Base-by-base conservation (phyloP, 2,113 vertebrate species). In the Cinclus cinclus region DNA sequence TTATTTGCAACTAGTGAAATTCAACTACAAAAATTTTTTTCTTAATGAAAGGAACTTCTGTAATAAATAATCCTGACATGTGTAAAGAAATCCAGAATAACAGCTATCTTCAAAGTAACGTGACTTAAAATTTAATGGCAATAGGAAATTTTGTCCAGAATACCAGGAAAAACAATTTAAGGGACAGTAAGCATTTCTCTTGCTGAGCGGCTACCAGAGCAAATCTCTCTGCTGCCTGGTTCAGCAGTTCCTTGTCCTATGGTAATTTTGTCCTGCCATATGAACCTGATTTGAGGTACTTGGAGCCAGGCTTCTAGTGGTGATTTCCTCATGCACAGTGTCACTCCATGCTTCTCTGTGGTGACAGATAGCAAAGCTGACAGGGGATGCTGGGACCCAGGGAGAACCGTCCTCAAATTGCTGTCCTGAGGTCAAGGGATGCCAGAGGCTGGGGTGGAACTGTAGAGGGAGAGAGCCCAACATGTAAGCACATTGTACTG, bases 1-100 rank as follows among this genome's bases (percentile, higher is more conserved):
- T 85, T 85, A 85, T 56, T 85, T 88, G 68, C 60, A 95, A 87
- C 60, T 90, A 73, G 27, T 83, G 63, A 86, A 81, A 94, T 53
- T 47, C 44, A 90, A 39, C 64, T 68, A 68, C 74, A 86, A 94
- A 89, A 83, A 49, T n/a, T 46, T 6, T 67, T 84, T 91, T 70
- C 63, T 83, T 83, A 93, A 83, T 49, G 30, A 88, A 94, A 92
- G 55, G 13, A 79, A 74, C 70, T 86, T 88, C 58, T 80, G 28
- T 91, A 86, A 63, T 83, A 95, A 94, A 81, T 83, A 94, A 60
- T 69, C 60, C 7, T 74, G 83, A 53, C 67, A 88, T 79, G 47
- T 86, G 8, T 83, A 71, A 42, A 86, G 47, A 46, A 63, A 74
- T 35, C 6, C 33, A 90, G 84, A 90, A 28, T 59, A 79, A 85